A percentile compares a stretch with the other conserved stretches of the same genome.
phyloP scores from a whole-genome alignment of 2,888 invertebrate species.

The Scaptomyza flava region DNA sequence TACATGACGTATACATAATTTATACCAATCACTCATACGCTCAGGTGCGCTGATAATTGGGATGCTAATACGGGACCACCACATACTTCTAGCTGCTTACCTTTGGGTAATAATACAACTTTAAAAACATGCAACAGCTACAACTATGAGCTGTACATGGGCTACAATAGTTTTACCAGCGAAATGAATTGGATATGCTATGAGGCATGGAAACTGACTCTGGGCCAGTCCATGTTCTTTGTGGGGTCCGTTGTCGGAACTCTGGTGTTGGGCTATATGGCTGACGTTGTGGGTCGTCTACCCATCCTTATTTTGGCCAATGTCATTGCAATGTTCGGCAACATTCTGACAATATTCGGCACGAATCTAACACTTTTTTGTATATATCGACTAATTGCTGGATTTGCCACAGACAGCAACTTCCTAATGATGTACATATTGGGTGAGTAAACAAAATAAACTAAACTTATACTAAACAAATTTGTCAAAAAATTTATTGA shows the following conservation, averaged over 20 bases:
- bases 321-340: constrained; percentile 85
- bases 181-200: constrained; percentile 88
- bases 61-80: constrained; percentile 8
- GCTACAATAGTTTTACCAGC: constrained; percentile 86
- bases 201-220: constrained; percentile 86
- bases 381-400: constrained; percentile 86
- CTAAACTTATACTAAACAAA: neutral
- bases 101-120: constrained; percentile 32
- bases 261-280: constrained; percentile 86
- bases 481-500: too few relatives aligned
- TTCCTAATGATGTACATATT: constrained; percentile 88
- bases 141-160: constrained; percentile 86
- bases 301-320: constrained; percentile 86
- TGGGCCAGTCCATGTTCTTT: constrained; percentile 88
- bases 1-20: constrained; percentile 17
- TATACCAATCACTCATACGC: constrained; percentile 9
- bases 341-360: constrained; percentile 85
- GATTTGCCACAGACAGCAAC: constrained; percentile 87
- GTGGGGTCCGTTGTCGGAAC: constrained; percentile 87
- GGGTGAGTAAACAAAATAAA: constrained; percentile 81
- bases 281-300: constrained; percentile 86
- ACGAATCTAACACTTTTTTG: constrained; percentile 84
- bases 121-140: constrained; percentile 84
- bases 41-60: constrained; percentile 71
- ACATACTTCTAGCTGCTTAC: constrained; percentile 61